A percentile compares a stretch with the other conserved stretches of the same genome.
phyloP scores from a whole-genome alignment of 2,797 vertebrate species.

The Amblyraja radiata region DNA sequence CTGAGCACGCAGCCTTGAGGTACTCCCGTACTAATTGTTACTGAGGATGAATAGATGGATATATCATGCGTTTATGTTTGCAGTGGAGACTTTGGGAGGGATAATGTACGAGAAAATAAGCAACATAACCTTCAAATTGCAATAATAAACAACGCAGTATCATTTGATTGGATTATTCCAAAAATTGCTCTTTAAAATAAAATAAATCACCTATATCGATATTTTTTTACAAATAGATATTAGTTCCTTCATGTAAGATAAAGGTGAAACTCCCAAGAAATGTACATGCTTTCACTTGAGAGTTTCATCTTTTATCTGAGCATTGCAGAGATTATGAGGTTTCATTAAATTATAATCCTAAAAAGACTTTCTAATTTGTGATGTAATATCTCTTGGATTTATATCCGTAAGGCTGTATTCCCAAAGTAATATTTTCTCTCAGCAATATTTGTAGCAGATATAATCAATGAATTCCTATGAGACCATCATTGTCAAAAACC shows the following conservation, averaged over 20 bases:
- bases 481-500: not conserved
- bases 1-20: no score
- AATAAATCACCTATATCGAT: not conserved
- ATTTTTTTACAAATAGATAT: not conserved
- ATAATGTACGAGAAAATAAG: not conserved
- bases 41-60: no score
- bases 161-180: not conserved
- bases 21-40: no score
- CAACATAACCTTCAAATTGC: not conserved
- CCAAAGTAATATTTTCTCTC: not conserved
- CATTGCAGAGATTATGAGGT: not conserved
- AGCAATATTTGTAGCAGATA: constrained; percentile 10
- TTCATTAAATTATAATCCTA: not conserved
- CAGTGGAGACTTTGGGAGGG: not conserved
- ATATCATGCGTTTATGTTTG: not conserved
- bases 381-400: not conserved
- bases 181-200: not conserved
- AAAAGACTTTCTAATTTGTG: not conserved
- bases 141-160: not conserved
- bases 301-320: not conserved
- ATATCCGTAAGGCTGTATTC: not conserved
- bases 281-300: not conserved
- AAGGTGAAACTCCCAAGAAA: not conserved
- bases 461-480: not conserved
- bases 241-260: not conserved